These are phyloP conservation scores for Cepaea nemoralis DNA, from an alignment of 1,140 invertebrate species.

Conservation along the genomic window DNA sequence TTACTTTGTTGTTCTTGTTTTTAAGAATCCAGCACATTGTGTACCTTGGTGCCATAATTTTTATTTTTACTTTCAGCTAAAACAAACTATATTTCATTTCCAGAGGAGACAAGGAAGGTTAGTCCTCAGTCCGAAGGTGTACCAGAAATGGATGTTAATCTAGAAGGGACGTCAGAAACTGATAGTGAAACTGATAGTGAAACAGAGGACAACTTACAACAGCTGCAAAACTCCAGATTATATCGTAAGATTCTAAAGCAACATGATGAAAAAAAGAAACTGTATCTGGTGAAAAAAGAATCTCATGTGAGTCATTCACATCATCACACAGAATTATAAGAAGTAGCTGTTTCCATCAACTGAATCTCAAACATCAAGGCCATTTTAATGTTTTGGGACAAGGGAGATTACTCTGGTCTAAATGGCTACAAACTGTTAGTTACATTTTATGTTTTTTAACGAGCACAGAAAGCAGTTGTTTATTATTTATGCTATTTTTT, in stretches of 20 bases:
- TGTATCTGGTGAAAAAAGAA: neutral
- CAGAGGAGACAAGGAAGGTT: neutral
- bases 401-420: no score
- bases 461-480: no score
- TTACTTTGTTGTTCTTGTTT: no score
- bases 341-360: no score
- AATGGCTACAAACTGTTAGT: no score
- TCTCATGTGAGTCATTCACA: neutral
- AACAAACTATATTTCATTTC: neutral
- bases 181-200: constrained; percentile 21
- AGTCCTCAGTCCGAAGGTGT: neutral
- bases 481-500: no score
- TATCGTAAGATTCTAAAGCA: neutral
- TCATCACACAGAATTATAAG: neutral
- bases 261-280: neutral
- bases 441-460: no score
- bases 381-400: no score
- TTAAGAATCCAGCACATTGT: no score
- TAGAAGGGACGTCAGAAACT: neutral
- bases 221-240: constrained; percentile 26
- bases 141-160: neutral
- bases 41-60: no score
- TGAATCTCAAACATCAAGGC: no score
- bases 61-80: no score
- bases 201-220: constrained; percentile 6